Evolutionary conservation across 37 sponge, comb jelly and placozoan species (phyloP), one percentile per base, ranked within the genome.

Genomic region (Axinella damicornis): DNA sequence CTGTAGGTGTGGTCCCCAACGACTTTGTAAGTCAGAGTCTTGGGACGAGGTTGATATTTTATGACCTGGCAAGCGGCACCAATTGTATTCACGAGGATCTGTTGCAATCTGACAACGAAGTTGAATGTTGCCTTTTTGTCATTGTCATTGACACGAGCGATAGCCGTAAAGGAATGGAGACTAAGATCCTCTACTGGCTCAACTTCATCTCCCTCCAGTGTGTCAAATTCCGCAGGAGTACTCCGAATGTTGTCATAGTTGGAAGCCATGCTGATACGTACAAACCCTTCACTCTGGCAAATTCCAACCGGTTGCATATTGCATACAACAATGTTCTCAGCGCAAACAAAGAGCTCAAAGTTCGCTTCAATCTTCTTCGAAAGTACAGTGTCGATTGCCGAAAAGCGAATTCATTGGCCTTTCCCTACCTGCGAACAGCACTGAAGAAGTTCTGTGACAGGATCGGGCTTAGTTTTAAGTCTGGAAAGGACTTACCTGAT

Each of bases 211-310:
- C 32, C 33, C 56, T 71, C 36, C 81, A 80, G 24, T 9, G 19
- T 19, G 14, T 59, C 58, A 13, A 15, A 53, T 16, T 30, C 22
- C 6, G n/a, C 20, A n/a, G 24, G 24, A 20, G n/a, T n/a, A n/a
- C n/a, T n/a, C 82, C 82, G 4, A 81, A 81, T 55, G 60, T 81
- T 6, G 37, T 69, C 18, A 55, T 81, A 19, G 59, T 69, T 12
- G 71, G 82, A 4, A 81, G 82, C 39, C 22, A 24, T 22, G 20
- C 25, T 15, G 65, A 65, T n/a, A n/a, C n/a, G n/a, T n/a, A n/a
- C n/a, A n/a, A n/a, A n/a, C n/a, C n/a, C n/a, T n/a, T n/a, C n/a
- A n/a, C n/a, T n/a, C n/a, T n/a, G n/a, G n/a, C n/a, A n/a, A n/a
- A n/a, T n/a, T n/a, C n/a, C n/a, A n/a, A n/a, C n/a, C n/a, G n/a